phyloP scores from a whole-genome alignment of 1,140 invertebrate species.

The Drosophila truncata region DNA sequence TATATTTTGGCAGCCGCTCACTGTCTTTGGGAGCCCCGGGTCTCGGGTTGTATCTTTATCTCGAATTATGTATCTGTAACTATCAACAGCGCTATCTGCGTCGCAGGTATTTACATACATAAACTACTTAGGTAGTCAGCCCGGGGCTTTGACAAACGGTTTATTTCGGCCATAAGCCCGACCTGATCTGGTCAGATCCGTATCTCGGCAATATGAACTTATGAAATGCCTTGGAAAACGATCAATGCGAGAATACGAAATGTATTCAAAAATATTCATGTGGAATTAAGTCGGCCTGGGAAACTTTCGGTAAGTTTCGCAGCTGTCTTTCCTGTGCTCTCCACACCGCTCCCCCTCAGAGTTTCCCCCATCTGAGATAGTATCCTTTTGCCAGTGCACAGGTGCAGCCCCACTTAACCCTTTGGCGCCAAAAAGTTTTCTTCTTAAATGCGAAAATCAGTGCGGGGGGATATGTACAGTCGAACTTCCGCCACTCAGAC shows the following conservation, averaged over 20 bases:
- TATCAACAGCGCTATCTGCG: constrained; percentile 61
- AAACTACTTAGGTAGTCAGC: constrained; percentile 58
- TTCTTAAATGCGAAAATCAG: constrained; percentile 70
- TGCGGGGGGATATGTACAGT: constrained; percentile 47
- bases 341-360: not conserved
- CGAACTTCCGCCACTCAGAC: not conserved
- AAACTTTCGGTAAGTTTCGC: constrained; percentile 56
- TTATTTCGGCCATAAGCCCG: constrained; percentile 57
- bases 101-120: constrained; percentile 55
- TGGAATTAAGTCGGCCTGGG: constrained; percentile 50
- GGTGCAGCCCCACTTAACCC: constrained; percentile 73
- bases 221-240: constrained; percentile 53
- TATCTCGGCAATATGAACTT: constrained; percentile 64
- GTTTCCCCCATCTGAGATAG: not conserved
- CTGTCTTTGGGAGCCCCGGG: constrained; percentile 20
- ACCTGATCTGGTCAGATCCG: constrained; percentile 44
- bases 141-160: constrained; percentile 50
- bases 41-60: constrained; percentile 45
- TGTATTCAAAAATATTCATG: constrained; percentile 60
- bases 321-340: constrained; percentile 32
- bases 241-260: constrained; percentile 18
- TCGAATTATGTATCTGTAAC: constrained; percentile 60
- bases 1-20: constrained; percentile 46
- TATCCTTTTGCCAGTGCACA: constrained; percentile 67
- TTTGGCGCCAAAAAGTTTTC: constrained; percentile 63